These are phyloP conservation scores for Myiozetetes cayanensis DNA, from an alignment of 2,113 vertebrate species.

Conservation along the genomic window DNA sequence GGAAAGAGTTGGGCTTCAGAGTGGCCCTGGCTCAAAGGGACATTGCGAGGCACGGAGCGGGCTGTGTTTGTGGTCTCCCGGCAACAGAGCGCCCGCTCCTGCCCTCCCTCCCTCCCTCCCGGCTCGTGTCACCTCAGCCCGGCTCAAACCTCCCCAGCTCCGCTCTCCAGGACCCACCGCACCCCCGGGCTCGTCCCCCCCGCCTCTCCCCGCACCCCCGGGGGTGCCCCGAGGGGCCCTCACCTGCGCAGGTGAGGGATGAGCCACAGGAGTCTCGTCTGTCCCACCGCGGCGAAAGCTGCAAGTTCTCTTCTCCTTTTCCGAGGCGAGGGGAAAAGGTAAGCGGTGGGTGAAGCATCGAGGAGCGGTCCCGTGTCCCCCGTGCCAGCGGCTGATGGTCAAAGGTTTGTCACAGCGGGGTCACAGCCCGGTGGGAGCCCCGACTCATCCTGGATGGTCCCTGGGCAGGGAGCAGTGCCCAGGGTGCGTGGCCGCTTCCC, in stretches of 20 bases:
- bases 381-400: neutral
- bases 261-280: neutral
- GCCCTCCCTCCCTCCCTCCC: neutral
- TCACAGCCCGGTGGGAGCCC: neutral
- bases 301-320: neutral
- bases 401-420: neutral
- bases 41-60: neutral
- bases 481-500: neutral
- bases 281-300: accelerated
- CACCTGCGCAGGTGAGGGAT: neutral
- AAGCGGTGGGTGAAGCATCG: accelerated
- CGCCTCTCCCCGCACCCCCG: neutral
- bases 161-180: neutral
- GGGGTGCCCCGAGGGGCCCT: neutral
- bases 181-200: neutral
- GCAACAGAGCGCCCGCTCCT: slow-evolving; percentile 11
- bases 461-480: accelerated
- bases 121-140: neutral
- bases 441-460: neutral
- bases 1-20: neutral
- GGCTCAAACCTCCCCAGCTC: neutral
- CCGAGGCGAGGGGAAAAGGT: neutral
- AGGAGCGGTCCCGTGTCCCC: too few relatives aligned
- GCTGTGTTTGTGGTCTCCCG: slow-evolving; percentile 65
- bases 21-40: neutral